Percentiles rank a stretch among this genome's conserved stretches.
These are phyloP conservation scores for Acanthosepion pharaonis DNA, from an alignment of 2,888 invertebrate species.

Conservation along the genomic window DNA sequence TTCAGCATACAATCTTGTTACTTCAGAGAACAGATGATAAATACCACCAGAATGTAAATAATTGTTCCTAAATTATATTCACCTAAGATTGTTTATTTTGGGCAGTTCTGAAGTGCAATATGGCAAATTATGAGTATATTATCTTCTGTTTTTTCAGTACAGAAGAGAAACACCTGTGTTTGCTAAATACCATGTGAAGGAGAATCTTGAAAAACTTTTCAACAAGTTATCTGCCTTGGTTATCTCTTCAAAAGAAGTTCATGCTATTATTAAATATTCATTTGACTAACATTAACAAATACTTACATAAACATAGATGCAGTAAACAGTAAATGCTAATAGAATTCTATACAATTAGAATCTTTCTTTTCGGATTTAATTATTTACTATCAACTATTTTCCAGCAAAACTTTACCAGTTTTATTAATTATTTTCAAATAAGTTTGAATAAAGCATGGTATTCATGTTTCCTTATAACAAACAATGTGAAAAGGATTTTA, in stretches of 20 bases:
- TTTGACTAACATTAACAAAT: neutral
- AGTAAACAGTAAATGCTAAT: no score
- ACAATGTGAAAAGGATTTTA: neutral
- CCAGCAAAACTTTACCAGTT: neutral
- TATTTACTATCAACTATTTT: neutral
- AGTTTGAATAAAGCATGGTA: no score
- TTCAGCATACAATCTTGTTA: neutral
- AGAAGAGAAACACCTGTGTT: neutral
- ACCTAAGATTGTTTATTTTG: neutral
- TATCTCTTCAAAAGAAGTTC: neutral
- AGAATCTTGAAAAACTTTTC: neutral
- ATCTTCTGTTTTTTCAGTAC: neutral
- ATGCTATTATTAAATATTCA: neutral
- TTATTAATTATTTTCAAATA: neutral
- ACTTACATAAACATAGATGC: no score
- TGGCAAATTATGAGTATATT: neutral
- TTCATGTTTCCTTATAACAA: neutral
- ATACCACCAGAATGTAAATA: neutral
- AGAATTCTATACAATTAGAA: neutral
- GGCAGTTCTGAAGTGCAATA: neutral
- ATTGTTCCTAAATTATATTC: neutral
- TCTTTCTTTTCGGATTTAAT: neutral
- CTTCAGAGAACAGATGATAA: neutral
- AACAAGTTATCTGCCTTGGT: neutral
- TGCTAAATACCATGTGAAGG: neutral